A percentile compares a stretch with the other conserved stretches of the same genome.
phyloP scores from a whole-genome alignment of 2,113 vertebrate species.

The Takifugu bimaculatus region DNA sequence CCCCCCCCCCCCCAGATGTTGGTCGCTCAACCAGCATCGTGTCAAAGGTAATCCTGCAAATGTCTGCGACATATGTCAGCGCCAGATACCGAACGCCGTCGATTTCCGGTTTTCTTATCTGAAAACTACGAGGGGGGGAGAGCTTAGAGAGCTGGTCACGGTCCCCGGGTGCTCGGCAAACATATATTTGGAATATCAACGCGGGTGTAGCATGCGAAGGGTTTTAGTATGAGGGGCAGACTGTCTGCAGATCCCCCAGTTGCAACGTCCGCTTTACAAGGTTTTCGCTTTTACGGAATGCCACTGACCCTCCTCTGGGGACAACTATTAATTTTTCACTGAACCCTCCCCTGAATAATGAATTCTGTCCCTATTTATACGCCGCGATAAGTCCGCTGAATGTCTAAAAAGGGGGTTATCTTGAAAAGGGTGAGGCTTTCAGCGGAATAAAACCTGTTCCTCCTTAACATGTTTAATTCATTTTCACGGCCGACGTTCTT shows the following conservation, averaged over 20 bases:
- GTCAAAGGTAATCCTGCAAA: constrained; percentile 34
- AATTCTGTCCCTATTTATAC: constrained; percentile 73
- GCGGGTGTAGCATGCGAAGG: constrained; percentile 44
- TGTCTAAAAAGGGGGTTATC: constrained; percentile 70
- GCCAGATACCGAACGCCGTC: constrained; percentile 3
- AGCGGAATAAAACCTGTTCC: constrained; percentile 57
- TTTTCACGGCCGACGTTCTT: constrained; percentile 50
- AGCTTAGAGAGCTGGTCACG: constrained; percentile 51
- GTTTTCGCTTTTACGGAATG: constrained; percentile 58
- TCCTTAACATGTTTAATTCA: constrained; percentile 72
- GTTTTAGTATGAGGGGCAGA: constrained; percentile 61
- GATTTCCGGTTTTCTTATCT: constrained; percentile 10
- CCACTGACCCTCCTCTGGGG: constrained; percentile 62
- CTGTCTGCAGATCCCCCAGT: constrained; percentile 53
- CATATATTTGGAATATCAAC: constrained; percentile 54
- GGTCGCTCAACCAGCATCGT: constrained; percentile 33
- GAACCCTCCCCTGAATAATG: constrained; percentile 73
- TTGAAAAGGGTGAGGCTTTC: constrained; percentile 66
- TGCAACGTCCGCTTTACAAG: constrained; percentile 69
- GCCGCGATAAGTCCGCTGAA: constrained; percentile 68
- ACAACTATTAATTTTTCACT: constrained; percentile 73
- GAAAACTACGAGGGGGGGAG: constrained; percentile 41
- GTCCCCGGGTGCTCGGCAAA: constrained; percentile 56
- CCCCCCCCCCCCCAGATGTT: constrained; percentile 28
- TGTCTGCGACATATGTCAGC: constrained; percentile 42